Conservation (phyloP, 2,113 vertebrate genomes). For the Heterotis niloticus region DNA sequence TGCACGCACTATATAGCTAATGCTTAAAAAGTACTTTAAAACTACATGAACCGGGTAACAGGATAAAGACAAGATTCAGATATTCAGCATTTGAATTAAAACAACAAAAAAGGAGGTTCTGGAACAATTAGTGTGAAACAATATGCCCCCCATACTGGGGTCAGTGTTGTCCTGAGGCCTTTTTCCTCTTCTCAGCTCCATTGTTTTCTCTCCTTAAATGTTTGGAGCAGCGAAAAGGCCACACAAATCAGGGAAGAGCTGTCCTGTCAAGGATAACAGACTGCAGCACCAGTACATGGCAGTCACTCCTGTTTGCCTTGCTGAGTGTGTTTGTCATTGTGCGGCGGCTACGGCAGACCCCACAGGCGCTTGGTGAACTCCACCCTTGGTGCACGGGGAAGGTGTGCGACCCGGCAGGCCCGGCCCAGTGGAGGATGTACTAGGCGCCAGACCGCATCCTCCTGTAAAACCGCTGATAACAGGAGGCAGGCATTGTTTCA, state of each 20-base stretch:
- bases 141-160: not conserved
- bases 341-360: slow-evolving; percentile 1
- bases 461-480: slow-evolving; percentile 30
- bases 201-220: slow-evolving; percentile 13
- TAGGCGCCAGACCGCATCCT: slow-evolving; percentile 26
- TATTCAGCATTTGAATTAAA: not conserved
- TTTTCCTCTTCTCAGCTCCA: not conserved
- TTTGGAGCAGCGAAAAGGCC: not conserved
- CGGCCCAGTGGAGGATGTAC: slow-evolving; percentile 15
- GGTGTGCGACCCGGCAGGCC: slow-evolving; percentile 8
- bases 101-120: not conserved
- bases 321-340: slow-evolving; percentile 16
- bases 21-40: no score
- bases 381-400: slow-evolving; percentile 11
- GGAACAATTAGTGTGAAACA: not conserved
- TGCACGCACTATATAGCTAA: no score
- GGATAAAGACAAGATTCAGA: not conserved
- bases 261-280: slow-evolving; percentile 13
- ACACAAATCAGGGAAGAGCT: not conserved
- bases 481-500: slow-evolving; percentile 20
- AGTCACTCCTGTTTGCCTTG: not conserved
- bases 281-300: slow-evolving; percentile 15
- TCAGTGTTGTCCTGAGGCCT: not conserved
- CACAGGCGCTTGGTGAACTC: not conserved
- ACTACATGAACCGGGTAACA: not conserved